These are phyloP conservation scores for Parnassius orleans DNA, from an alignment of 2,888 invertebrate genomes.

Conservation along the genomic window DNA sequence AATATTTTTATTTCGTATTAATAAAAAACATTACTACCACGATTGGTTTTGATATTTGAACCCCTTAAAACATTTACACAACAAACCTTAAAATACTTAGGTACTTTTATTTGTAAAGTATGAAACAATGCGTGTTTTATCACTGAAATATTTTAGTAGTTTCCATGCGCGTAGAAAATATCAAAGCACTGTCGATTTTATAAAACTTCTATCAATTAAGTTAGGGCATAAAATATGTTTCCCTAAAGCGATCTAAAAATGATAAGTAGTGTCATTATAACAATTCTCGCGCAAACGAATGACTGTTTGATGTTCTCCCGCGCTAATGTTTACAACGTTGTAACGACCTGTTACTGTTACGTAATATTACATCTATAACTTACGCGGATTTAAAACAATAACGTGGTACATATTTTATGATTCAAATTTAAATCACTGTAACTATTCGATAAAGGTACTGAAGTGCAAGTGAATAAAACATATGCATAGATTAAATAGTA, in stretches of 20 bases:
- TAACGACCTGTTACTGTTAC: no score
- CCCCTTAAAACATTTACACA: neutral
- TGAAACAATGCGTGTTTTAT: constrained; percentile 4
- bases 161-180: neutral
- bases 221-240: no score
- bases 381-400: no score
- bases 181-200: neutral
- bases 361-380: no score
- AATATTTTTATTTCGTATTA: constrained; percentile 23
- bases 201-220: neutral
- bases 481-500: constrained; percentile 60
- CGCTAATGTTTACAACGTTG: neutral
- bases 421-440: neutral
- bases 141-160: neutral
- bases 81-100: neutral
- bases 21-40: constrained; percentile 13
- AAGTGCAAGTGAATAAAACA: constrained; percentile 8
- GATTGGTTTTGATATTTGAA: constrained; percentile 6
- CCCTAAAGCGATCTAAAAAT: neutral
- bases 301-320: neutral
- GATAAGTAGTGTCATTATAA: neutral
- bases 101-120: constrained; percentile 5
- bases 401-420: no score
- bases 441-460: neutral
- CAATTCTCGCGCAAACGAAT: neutral